Percentiles rank a stretch among this genome's conserved stretches.
Conservation (phyloP, 2,888 invertebrate genomes). For the Lithophane leautieri region DNA sequence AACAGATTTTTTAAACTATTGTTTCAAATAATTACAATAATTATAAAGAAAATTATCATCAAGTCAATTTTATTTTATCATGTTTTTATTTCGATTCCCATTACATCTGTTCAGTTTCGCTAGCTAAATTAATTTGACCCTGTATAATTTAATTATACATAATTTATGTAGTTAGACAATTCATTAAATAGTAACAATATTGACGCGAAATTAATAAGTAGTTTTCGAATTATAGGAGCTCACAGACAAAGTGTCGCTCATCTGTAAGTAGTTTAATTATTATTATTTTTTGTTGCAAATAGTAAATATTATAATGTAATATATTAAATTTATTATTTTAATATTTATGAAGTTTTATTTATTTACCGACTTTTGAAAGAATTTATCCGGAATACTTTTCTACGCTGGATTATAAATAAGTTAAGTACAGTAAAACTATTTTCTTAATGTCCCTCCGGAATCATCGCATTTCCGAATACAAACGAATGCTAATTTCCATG, state of each 20-base stretch:
- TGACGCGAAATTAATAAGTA: constrained; percentile 27
- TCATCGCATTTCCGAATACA: too few species aligned
- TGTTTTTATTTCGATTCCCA: too few species aligned
- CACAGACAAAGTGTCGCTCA: constrained; percentile 1
- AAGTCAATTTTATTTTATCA: too few species aligned
- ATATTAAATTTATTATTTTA: constrained; percentile 41
- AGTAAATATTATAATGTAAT: constrained; percentile 33
- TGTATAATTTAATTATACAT: constrained; percentile 2
- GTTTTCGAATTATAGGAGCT: constrained; percentile 17
- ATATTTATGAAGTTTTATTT: constrained; percentile 24
- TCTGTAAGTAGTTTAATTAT: constrained; percentile 23
- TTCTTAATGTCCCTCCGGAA: too few species aligned
- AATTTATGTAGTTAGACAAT: constrained; percentile 18
- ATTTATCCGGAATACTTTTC: background rate
- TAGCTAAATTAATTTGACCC: too few species aligned
- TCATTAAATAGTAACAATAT: constrained; percentile 7
- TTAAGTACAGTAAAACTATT: background rate
- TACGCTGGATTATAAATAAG: background rate
- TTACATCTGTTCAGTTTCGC: too few species aligned
- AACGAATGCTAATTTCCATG: too few species aligned
- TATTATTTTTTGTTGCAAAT: constrained; percentile 38
- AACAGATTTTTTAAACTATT: too few species aligned
- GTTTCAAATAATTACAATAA: too few species aligned
- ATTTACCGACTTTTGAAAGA: background rate
- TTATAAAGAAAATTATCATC: too few species aligned